These are phyloP conservation scores for Furnarius figulus DNA, from an alignment of 2,113 vertebrate genomes.

Conservation along the genomic window DNA sequence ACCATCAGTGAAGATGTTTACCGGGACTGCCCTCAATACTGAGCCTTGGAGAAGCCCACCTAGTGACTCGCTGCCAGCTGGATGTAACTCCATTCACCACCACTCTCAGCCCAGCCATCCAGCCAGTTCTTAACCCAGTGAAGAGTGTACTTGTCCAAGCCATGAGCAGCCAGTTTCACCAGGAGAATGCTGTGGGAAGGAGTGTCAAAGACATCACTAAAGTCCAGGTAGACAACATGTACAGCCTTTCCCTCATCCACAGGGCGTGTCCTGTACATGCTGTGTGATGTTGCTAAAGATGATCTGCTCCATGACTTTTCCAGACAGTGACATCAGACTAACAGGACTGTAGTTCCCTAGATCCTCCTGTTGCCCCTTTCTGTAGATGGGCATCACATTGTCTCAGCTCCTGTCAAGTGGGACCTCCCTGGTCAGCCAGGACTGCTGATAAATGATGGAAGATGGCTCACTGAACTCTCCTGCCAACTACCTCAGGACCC, in stretches of 20 bases:
- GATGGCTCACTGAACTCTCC: background rate
- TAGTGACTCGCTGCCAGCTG: background rate
- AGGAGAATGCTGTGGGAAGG: background rate
- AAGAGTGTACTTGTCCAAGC: background rate
- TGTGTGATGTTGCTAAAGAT: background rate
- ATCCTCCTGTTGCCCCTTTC: background rate
- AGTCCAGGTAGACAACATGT: background rate
- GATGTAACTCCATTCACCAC: background rate
- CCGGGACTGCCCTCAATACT: background rate
- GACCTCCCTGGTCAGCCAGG: background rate
- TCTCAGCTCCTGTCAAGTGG: background rate
- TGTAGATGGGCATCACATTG: background rate
- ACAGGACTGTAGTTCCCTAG: background rate
- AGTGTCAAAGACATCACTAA: background rate
- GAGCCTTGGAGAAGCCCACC: background rate
- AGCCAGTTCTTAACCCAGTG: background rate
- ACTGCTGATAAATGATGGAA: background rate
- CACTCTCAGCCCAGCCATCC: too few species aligned
- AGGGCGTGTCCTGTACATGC: background rate
- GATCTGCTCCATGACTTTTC: background rate
- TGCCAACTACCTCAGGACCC: background rate
- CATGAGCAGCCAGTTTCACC: background rate
- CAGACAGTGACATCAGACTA: background rate
- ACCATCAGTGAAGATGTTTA: background rate
- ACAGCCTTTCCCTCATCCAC: background rate